phyloP scores from a whole-genome alignment of 2,888 invertebrate species.

The Drosophila hamatofila region DNA sequence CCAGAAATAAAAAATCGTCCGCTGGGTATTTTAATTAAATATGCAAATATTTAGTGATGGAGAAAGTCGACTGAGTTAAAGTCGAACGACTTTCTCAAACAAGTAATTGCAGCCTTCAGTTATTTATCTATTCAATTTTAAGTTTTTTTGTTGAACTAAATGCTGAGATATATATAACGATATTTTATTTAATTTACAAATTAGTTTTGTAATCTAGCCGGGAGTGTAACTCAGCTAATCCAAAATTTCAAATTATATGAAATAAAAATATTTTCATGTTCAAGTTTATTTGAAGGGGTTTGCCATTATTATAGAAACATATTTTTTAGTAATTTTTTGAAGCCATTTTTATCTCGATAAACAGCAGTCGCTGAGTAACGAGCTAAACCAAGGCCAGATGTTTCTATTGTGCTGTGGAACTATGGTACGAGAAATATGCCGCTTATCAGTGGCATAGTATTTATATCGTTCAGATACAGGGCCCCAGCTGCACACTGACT shows the following conservation, averaged over 20 bases:
- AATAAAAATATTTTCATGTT: not conserved
- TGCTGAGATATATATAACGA: not conserved
- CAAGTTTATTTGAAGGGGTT: not conserved
- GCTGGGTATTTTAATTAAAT: conserved; percentile 18
- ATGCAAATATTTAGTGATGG: conserved; percentile 34
- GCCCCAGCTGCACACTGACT: conserved; percentile 26
- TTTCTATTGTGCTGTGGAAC: conserved; percentile 28
- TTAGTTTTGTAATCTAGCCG: too few relatives aligned
- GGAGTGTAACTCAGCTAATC: not conserved
- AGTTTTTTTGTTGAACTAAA: not conserved
- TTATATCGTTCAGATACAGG: conserved; percentile 59
- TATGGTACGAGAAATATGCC: conserved; percentile 4
- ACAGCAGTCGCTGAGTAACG: conserved; percentile 13
- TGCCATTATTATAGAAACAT: not conserved
- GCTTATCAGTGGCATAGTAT: conserved; percentile 61
- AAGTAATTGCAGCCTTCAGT: conserved; percentile 9
- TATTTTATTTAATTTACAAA: not conserved
- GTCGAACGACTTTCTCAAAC: conserved; percentile 35
- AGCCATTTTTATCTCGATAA: not conserved
- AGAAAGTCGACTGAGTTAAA: conserved; percentile 35
- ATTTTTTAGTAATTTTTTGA: not conserved
- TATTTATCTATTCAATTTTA: not conserved
- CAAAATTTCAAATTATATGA: not conserved
- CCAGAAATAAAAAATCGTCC: not conserved
- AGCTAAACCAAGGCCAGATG: conserved; percentile 17